phyloP scores from a whole-genome alignment of 2,888 invertebrate genomes.

The Drymonia ruficornis region DNA sequence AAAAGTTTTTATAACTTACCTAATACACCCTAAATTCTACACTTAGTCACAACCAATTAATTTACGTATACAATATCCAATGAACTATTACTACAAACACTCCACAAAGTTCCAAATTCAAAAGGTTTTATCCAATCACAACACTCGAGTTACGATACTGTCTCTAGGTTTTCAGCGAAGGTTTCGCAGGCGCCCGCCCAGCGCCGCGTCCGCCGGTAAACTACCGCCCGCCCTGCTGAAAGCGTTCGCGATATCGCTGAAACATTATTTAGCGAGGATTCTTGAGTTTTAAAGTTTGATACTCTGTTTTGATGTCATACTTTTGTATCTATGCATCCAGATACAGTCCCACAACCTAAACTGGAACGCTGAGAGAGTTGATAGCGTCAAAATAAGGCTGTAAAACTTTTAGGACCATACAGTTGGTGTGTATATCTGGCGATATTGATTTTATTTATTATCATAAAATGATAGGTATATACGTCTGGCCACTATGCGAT shows the following conservation, averaged over 20 bases:
- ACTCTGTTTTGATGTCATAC: background rate
- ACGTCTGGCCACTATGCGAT: too few species aligned
- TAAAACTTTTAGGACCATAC: too few species aligned
- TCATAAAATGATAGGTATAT: too few species aligned
- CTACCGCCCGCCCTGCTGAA: conserved; percentile 65
- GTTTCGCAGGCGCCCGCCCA: conserved; percentile 60
- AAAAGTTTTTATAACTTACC: conserved; percentile 3
- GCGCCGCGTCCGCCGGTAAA: conserved; percentile 52
- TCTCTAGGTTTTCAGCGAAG: conserved; percentile 27
- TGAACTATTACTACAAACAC: background rate
- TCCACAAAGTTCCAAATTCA: background rate
- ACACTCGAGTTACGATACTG: conserved; percentile 30
- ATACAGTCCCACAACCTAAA: too few species aligned
- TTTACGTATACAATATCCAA: conserved; percentile 3
- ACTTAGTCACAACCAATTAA: conserved; percentile 3
- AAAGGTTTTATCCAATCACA: conserved; percentile 26
- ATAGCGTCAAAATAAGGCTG: too few species aligned
- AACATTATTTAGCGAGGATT: conserved; percentile 56
- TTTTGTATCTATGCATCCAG: too few species aligned
- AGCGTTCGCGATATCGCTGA: conserved; percentile 50
- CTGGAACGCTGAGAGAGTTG: too few species aligned
- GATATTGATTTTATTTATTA: too few species aligned
- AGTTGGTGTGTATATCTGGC: too few species aligned
- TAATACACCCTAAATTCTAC: background rate
- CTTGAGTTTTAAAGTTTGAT: background rate